These are phyloP conservation scores for Antitype chi DNA, from an alignment of 2,888 invertebrate genomes.

Conservation along the genomic window DNA sequence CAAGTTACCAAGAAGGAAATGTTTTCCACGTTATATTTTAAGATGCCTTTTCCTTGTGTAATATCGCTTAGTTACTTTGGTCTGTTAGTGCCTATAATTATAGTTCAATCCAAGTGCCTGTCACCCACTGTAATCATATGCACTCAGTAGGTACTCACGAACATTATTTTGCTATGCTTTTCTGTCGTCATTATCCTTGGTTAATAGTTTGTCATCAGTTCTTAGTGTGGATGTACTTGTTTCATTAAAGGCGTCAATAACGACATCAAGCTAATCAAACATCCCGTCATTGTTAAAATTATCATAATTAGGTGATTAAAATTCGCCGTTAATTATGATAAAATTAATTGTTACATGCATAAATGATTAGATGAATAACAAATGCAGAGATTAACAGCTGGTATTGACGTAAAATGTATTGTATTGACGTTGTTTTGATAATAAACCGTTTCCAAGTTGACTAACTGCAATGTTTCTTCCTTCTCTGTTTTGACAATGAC, in stretches of 20 bases:
- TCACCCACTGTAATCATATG: conserved; percentile 6
- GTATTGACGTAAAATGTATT: conserved; percentile 43
- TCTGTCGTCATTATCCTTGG: conserved; percentile 24
- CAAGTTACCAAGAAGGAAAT: conserved; percentile 22
- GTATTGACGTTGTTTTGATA: conserved; percentile 17
- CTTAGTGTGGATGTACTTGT: conserved; percentile 20
- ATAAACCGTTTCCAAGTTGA: conserved; percentile 1
- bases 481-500: background rate
- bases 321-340: conserved; percentile 54
- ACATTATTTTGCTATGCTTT: conserved; percentile 27
- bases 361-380: conserved; percentile 39
- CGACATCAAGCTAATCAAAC: conserved; percentile 39
- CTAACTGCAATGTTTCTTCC: background rate
- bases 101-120: background rate
- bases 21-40: background rate
- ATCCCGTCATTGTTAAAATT: conserved; percentile 49
- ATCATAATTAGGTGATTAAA: conserved; percentile 53
- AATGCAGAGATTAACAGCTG: conserved; percentile 47
- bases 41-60: conserved; percentile 15
- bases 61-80: background rate
- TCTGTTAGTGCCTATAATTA: background rate
- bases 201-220: conserved; percentile 28
- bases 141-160: conserved; percentile 1
- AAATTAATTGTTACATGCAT: conserved; percentile 37
- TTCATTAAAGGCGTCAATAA: conserved; percentile 26